A percentile compares a stretch with the other conserved stretches of the same genome.
These are phyloP conservation scores for Littorina saxatilis DNA, from an alignment of 1,140 invertebrate genomes.

Conservation along the genomic window DNA sequence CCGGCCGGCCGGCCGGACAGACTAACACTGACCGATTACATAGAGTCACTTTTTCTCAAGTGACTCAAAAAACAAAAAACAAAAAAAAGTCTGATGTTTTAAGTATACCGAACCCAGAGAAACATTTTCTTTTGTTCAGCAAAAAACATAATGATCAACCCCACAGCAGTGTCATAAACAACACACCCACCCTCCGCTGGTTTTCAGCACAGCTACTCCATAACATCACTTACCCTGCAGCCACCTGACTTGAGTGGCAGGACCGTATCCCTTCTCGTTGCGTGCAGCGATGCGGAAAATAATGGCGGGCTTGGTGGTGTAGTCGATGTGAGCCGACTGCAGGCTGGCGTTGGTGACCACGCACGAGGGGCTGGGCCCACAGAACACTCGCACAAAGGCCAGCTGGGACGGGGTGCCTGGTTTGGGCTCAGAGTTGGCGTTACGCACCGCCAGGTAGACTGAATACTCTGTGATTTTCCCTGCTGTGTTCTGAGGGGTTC, in stretches of 20 bases:
- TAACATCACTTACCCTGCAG: conserved; percentile 96
- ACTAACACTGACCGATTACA: too few species aligned
- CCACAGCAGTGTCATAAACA: too few species aligned
- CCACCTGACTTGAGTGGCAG: conserved; percentile 99
- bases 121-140: too few species aligned
- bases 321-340: conserved; percentile 95
- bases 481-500: conserved; percentile 93
- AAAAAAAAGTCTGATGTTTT: too few species aligned
- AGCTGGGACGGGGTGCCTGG: conserved; percentile 83
- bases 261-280: conserved; percentile 99
- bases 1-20: too few species aligned
- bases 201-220: too few species aligned
- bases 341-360: conserved; percentile 91
- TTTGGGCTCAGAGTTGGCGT: conserved; percentile 74
- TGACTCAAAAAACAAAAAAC: too few species aligned
- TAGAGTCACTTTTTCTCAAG: too few species aligned
- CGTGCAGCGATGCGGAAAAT: conserved; percentile 99
- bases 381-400: conserved; percentile 98
- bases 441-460: conserved; percentile 96
- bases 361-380: conserved; percentile 93
- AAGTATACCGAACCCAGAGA: too few species aligned
- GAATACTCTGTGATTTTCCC: conserved; percentile 98
- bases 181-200: too few species aligned
- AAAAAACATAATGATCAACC: too few species aligned
- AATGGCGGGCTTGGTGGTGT: conserved; percentile 95